These are phyloP conservation scores for Cuculus canorus DNA, from an alignment of 2,797 vertebrate genomes.

Conservation along the genomic window DNA sequence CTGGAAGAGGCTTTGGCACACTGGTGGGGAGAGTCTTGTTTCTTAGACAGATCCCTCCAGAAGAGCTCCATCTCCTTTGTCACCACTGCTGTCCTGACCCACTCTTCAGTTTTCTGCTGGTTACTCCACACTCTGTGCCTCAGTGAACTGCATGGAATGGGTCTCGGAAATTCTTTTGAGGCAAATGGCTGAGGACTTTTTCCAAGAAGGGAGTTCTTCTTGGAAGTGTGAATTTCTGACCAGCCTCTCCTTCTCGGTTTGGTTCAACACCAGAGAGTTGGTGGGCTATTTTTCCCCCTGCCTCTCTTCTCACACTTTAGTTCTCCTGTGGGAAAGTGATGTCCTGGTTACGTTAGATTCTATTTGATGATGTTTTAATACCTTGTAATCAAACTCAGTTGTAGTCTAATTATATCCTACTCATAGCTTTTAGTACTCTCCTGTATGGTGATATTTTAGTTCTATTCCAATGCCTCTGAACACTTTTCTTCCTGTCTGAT, in stretches of 20 bases:
- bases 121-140: neutral
- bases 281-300: neutral
- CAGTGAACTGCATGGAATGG: neutral
- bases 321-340: neutral
- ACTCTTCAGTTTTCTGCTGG: conserved; percentile 28
- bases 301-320: neutral
- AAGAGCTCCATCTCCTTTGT: neutral
- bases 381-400: neutral
- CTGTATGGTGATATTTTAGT: neutral
- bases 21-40: neutral
- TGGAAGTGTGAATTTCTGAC: neutral
- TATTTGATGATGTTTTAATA: neutral
- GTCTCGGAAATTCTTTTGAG: neutral
- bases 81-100: neutral
- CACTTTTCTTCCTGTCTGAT: neutral
- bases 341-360: neutral
- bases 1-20: neutral
- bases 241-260: neutral
- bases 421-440: neutral
- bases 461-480: neutral
- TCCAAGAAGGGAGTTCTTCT: neutral
- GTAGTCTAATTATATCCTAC: neutral
- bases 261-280: neutral
- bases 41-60: neutral
- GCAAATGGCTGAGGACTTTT: neutral